Evolutionary conservation across 2,113 vertebrate genomes (phyloP).

Genomic region (Monarcha castaneiventris): DNA sequence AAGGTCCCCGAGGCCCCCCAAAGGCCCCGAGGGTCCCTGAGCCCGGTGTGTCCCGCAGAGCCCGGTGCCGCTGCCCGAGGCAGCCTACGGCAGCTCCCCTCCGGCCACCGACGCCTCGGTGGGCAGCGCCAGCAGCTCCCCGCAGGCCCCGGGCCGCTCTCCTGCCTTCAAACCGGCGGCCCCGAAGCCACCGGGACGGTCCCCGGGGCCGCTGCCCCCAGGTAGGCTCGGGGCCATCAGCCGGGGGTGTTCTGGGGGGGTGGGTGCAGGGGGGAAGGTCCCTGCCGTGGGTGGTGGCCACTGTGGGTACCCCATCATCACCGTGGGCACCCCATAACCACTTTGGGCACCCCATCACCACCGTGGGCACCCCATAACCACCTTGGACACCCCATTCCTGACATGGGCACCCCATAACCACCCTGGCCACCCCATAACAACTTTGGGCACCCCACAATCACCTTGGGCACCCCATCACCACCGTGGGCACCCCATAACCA

Average conservation of each 20-base stretch:
- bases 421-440: too few species aligned
- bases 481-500: accelerated
- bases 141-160: conserved; percentile 63
- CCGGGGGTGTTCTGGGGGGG: not conserved
- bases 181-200: conserved; percentile 54
- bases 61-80: conserved; percentile 27
- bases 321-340: accelerated
- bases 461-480: accelerated
- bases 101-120: not conserved
- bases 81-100: not conserved
- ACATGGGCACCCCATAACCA: accelerated
- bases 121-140: conserved; percentile 57
- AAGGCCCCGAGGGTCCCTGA: not conserved
- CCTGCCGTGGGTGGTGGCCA: accelerated
- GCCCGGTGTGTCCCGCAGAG: not conserved
- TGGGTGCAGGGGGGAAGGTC: not conserved
- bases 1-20: too few species aligned
- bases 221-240: not conserved
- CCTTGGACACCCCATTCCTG: accelerated
- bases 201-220: conserved; percentile 33
- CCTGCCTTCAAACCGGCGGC: conserved; percentile 70
- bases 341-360: accelerated
- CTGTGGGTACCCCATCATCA: accelerated
- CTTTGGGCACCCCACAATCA: too few species aligned
- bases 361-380: accelerated